These are phyloP conservation scores for Teleopsis dalmanni DNA, from an alignment of 1,140 invertebrate genomes.

Conservation along the genomic window DNA sequence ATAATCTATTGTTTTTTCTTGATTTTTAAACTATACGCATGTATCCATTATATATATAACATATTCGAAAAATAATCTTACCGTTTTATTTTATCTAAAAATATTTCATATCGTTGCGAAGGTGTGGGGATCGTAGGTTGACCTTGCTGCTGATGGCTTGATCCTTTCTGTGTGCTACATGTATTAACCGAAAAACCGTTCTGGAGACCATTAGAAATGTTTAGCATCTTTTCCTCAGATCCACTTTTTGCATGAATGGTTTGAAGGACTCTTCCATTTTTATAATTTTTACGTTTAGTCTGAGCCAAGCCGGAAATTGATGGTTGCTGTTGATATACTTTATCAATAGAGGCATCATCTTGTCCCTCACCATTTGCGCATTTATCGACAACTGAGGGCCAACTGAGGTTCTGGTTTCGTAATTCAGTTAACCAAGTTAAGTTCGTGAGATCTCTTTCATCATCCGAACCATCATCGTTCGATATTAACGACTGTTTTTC, in stretches of 20 bases:
- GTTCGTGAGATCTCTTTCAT: constrained; percentile 33
- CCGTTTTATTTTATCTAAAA: constrained; percentile 33
- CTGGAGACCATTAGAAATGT: not conserved
- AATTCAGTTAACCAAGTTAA: constrained; percentile 32
- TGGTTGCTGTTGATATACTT: not conserved
- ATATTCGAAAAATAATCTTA: no score
- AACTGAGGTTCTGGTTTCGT: constrained; percentile 29
- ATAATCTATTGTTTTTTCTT: not conserved
- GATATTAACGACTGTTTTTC: no score
- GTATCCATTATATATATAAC: not conserved
- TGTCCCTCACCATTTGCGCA: no score
- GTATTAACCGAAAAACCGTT: not conserved
- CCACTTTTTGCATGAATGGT: not conserved
- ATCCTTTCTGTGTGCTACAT: not conserved
- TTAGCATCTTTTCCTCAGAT: not conserved
- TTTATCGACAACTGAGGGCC: constrained; percentile 18
- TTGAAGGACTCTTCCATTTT: not conserved
- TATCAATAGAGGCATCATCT: not conserved
- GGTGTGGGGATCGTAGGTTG: constrained; percentile 23
- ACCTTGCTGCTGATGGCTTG: not conserved
- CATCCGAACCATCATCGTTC: constrained; percentile 31
- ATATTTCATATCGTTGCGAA: constrained; percentile 31
- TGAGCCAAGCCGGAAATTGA: not conserved
- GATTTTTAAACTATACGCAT: not conserved
- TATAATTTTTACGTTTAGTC: not conserved